phyloP scores from a whole-genome alignment of 2,797 vertebrate genomes.

The Poecilia wingei region DNA sequence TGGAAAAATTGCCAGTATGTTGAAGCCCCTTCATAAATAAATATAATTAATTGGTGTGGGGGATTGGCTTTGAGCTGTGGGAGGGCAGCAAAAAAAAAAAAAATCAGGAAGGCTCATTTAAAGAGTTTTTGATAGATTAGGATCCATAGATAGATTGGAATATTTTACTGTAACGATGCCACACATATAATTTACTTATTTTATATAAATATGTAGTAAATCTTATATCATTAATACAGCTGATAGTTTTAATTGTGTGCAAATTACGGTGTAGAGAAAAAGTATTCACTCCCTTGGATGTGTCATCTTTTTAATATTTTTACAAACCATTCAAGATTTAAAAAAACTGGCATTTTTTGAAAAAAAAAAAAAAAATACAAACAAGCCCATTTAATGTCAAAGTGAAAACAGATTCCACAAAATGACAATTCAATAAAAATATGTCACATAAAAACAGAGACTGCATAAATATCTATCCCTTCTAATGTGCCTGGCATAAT shows the following conservation, averaged over 20 bases:
- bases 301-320: background rate
- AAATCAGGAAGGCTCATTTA: background rate
- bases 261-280: background rate
- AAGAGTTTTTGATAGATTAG: background rate
- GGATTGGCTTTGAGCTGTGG: background rate
- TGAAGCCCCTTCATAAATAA: background rate
- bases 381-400: background rate
- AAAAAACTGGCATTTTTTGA: background rate
- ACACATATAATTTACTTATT: background rate
- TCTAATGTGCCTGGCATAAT: background rate
- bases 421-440: background rate
- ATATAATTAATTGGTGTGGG: background rate
- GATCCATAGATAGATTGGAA: too few species aligned
- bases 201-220: background rate
- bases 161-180: background rate
- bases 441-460: background rate
- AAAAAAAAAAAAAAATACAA: rapidly evolving
- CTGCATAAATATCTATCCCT: background rate
- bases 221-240: background rate
- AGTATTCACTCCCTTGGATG: background rate
- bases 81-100: background rate
- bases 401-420: background rate
- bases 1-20: background rate
- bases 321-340: background rate
- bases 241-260: background rate